These are phyloP conservation scores for Grammomys dolichurus DNA, from an alignment of 2,113 vertebrate species.

Conservation along the genomic window DNA sequence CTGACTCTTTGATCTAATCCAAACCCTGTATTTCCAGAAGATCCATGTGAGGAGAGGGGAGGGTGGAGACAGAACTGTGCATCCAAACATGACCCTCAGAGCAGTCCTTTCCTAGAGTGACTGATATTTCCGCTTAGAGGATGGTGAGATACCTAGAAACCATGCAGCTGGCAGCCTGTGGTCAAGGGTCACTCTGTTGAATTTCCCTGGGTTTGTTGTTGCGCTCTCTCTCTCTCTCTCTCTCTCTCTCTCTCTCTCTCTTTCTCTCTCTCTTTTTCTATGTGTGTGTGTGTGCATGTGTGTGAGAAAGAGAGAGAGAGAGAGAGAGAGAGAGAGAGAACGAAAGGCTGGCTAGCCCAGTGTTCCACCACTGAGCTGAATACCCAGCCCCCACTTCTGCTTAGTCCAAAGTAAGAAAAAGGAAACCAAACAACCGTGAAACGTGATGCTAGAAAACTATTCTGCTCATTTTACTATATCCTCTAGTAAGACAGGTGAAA, in stretches of 20 bases:
- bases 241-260: no score
- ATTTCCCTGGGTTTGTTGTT: background rate
- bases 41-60: background rate
- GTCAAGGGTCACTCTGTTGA: background rate
- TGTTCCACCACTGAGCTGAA: background rate
- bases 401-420: background rate
- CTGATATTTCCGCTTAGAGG: background rate
- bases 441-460: background rate
- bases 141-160: background rate
- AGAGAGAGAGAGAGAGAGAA: background rate
- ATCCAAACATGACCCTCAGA: rapidly evolving
- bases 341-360: background rate
- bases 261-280: no score
- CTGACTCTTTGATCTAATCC: background rate
- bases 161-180: background rate
- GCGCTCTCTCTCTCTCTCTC: no score
- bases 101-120: background rate
- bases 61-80: background rate
- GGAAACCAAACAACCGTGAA: background rate
- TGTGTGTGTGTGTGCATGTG: background rate
- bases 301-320: background rate
- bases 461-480: background rate
- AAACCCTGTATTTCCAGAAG: background rate
- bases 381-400: background rate
- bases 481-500: background rate